Evolutionary conservation across 2,797 vertebrate species (phyloP), one percentile per base, ranked within the genome.

Genomic region (Acanthornis magna): DNA sequence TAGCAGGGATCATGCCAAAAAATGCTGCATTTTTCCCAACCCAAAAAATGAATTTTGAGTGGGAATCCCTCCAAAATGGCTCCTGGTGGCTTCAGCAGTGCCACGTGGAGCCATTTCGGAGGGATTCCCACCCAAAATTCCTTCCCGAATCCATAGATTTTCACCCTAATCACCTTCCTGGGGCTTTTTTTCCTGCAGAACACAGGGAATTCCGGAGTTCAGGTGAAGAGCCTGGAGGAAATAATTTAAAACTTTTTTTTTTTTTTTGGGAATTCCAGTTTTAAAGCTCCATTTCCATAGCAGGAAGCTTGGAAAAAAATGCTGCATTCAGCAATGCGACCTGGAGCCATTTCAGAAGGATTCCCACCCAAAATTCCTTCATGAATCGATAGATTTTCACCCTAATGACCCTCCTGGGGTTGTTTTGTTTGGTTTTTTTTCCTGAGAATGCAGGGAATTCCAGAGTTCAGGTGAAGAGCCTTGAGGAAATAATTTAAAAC

Each of bases 201-300:
- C 19, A 29, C 82, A 22, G 63, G 81, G 40, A 67, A 92, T 63
- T 95, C 96, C 15, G 92, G 93, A 27, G 94, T 98, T 65, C 98
- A 98, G 80, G 98, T 98, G 55, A 99, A 99, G 97, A 99, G 97
- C 54, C 98, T 98, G 78, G 98, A 99, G 54, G 99, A 99, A 93
- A 98, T 98, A 77, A 97, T 98, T 36, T 36, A 36, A 36, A 36
- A 36, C 36, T 36, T 10, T 36, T 36, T 10, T 36, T 36, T 36
- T 36, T 36, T 36, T n/a, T n/a, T n/a, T n/a, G n/a, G n/a, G n/a
- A n/a, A n/a, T n/a, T 36, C 36, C 36, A 36, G 8, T 36, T 36
- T 36, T 36, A 36, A 36, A 36, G 10, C 36, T 36, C 36, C 36
- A 36, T 36, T 36, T 36, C 36, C 36, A 36, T 36, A 10, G 36